These are phyloP conservation scores for Menidia beryllina DNA, from an alignment of 2,113 vertebrate species.

Conservation along the genomic window DNA sequence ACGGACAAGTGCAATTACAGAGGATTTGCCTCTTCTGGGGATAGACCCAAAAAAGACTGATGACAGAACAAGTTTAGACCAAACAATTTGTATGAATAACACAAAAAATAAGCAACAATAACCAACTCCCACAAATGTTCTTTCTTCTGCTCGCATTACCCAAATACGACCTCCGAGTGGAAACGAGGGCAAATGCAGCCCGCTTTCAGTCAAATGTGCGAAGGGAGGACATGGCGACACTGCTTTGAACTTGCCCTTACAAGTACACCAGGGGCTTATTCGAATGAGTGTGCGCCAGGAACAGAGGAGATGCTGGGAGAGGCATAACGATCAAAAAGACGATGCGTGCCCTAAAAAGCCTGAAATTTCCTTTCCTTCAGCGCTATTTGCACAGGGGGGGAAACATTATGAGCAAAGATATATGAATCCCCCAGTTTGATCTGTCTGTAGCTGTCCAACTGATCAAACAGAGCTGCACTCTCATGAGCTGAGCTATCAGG, in stretches of 20 bases:
- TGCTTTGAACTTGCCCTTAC: slow-evolving; percentile 53
- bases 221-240: slow-evolving; percentile 22
- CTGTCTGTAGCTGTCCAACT: neutral
- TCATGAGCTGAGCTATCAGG: neutral
- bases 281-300: slow-evolving; percentile 28
- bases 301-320: slow-evolving; percentile 8
- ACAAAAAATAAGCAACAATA: neutral
- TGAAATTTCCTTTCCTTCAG: slow-evolving; percentile 44
- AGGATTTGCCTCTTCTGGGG: slow-evolving; percentile 42
- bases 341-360: slow-evolving; percentile 32
- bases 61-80: slow-evolving; percentile 24
- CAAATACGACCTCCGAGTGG: slow-evolving; percentile 9
- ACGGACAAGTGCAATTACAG: slow-evolving; percentile 63
- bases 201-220: slow-evolving; percentile 33
- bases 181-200: slow-evolving; percentile 27
- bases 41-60: slow-evolving; percentile 34
- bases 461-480: slow-evolving; percentile 52
- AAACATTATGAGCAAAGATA: slow-evolving; percentile 30
- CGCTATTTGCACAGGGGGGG: slow-evolving; percentile 18
- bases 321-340: slow-evolving; percentile 44
- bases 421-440: slow-evolving; percentile 31
- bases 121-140: neutral
- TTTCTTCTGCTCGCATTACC: slow-evolving; percentile 11
- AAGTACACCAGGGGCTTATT: slow-evolving; percentile 52
- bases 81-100: slow-evolving; percentile 10